phyloP scores from a whole-genome alignment of 2,888 invertebrate genomes.

The Busseola fusca region DNA sequence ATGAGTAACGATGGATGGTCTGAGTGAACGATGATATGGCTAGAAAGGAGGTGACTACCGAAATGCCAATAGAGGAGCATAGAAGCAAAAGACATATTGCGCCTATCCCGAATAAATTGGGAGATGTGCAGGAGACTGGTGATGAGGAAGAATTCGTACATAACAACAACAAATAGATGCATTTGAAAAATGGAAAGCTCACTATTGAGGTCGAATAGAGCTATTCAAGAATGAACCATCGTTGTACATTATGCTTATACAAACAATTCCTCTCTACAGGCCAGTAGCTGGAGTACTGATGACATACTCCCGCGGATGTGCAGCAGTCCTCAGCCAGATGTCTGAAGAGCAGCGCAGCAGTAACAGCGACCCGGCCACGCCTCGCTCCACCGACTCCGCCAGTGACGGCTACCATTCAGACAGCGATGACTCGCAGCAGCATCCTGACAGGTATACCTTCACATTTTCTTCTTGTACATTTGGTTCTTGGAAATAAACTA shows the following conservation, averaged over 20 bases:
- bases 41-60: neutral
- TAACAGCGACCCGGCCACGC: slow-evolving; percentile 79
- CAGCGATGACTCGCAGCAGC: slow-evolving; percentile 89
- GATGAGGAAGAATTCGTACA: neutral
- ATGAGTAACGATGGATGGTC: neutral
- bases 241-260: neutral
- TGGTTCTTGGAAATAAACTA: neutral
- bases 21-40: neutral
- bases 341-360: slow-evolving; percentile 79
- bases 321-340: slow-evolving; percentile 94
- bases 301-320: slow-evolving; percentile 93
- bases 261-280: slow-evolving; percentile 74
- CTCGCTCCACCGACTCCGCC: slow-evolving; percentile 84
- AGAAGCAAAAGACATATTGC: neutral
- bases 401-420: slow-evolving; percentile 96
- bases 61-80: neutral
- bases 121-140: no score
- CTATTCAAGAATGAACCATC: neutral
- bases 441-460: slow-evolving; percentile 76
- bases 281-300: slow-evolving; percentile 92
- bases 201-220: neutral
- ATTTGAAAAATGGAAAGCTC: neutral
- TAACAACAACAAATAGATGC: neutral
- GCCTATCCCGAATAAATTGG: no score
- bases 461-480: neutral